Evolutionary conservation across 2,113 vertebrate genomes (phyloP), one percentile per base, ranked within the genome.

Genomic region (Takifugu bimaculatus): DNA sequence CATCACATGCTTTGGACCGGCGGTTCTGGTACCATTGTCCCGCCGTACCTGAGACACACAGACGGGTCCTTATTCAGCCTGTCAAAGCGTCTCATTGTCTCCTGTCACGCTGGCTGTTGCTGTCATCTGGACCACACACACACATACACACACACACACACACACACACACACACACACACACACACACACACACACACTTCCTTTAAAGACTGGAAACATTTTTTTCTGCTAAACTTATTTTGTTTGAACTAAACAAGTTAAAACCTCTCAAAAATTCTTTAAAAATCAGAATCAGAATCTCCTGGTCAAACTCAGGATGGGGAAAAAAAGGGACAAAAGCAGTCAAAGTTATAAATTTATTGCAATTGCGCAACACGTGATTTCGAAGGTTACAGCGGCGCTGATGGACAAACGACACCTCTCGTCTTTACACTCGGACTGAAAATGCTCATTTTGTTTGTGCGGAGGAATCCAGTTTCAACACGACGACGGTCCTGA

Each of bases 1-100:
- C 60, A 63, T 91, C 90, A 91, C 88, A 88, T 89, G 90, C 47
- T 75, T 2, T 14, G 57, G 52, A 85, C 80, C 73, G 79, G 76
- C 79, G 13, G 78, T 65, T 84, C 67, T 79, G 80, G 85, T 79
- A 85, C 85, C 82, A 88, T 86, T 84, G 85, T 88, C 81, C 74
- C 75, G 61, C 76, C 76, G 85, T 82, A 87, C 83, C 82, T 88
- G 84, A 75, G 70, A 9, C 29, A 63, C 71, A 91, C 86, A 90
- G 82, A 85, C 68, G 14, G 12, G 44, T 77, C 83, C 72, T 90
- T 91, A 87, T 91, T 82, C 79, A 29, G 28, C 2, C 48, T 0
- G 2, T 87, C 77, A 91, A 89, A 77, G 78, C 13, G 12, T 0
- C 25, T 64, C 77, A 80, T 90, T 91, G 88, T 91, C 55, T 32